A percentile compares a stretch with the other conserved stretches of the same genome.
Evolutionary conservation across 2,888 invertebrate genomes (phyloP).

Genomic region (Bellardia bayeri): DNA sequence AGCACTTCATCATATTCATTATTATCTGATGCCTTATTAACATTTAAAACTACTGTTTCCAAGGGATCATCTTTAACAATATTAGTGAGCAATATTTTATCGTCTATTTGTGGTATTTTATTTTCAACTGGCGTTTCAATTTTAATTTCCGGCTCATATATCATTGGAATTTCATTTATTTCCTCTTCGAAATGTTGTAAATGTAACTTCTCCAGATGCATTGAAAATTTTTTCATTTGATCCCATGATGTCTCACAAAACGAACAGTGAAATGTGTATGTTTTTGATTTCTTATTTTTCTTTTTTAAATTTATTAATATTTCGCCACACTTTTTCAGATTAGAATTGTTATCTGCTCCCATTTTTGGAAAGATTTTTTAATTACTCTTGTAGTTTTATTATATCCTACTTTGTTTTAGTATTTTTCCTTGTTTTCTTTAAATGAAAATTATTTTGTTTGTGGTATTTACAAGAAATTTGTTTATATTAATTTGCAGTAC

Average conservation of each 20-base stretch:
- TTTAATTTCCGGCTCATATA: slow-evolving; percentile 59
- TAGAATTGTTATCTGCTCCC: slow-evolving; percentile 54
- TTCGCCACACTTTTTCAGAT: slow-evolving; percentile 63
- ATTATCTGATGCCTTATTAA: slow-evolving; percentile 2
- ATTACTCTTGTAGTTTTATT: not conserved
- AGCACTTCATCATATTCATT: slow-evolving; percentile 15
- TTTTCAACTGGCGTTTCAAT: slow-evolving; percentile 44
- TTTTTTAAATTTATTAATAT: slow-evolving; percentile 63
- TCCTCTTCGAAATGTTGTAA: slow-evolving; percentile 45
- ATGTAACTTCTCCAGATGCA: slow-evolving; percentile 60
- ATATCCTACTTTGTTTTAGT: not conserved
- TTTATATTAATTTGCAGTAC: slow-evolving; percentile 17
- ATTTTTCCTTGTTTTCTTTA: slow-evolving; percentile 1
- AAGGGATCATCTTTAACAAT: slow-evolving; percentile 55
- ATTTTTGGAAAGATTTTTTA: slow-evolving; percentile 36
- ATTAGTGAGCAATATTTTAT: slow-evolving; percentile 23
- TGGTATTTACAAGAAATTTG: slow-evolving; percentile 23
- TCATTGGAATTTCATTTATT: slow-evolving; percentile 15
- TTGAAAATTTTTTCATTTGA: slow-evolving; percentile 69
- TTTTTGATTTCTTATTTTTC: slow-evolving; percentile 64
- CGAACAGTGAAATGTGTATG: slow-evolving; percentile 59
- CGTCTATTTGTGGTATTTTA: slow-evolving; percentile 19
- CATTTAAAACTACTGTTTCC: slow-evolving; percentile 14
- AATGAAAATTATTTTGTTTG: slow-evolving; percentile 17
- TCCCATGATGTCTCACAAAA: slow-evolving; percentile 66